Evolutionary conservation across 1,140 invertebrate species (phyloP).

Genomic region (Helicoverpa armigera): DNA sequence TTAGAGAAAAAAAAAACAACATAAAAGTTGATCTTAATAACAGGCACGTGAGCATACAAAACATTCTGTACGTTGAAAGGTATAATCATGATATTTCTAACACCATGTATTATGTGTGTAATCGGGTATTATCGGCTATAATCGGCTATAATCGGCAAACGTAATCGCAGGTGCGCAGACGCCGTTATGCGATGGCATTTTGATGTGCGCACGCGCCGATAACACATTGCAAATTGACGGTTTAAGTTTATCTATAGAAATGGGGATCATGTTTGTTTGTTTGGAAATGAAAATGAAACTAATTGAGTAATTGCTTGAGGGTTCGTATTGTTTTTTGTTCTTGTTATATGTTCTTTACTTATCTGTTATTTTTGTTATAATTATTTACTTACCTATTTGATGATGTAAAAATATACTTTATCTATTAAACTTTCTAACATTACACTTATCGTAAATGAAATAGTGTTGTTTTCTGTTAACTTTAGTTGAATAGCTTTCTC

Average conservation of each 20-base stretch:
- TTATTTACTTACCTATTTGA: no score
- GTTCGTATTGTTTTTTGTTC: not conserved
- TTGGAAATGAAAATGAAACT: slow-evolving; percentile 12
- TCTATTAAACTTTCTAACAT: no score
- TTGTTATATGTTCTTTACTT: not conserved
- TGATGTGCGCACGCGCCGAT: slow-evolving; percentile 51
- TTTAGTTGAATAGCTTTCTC: no score
- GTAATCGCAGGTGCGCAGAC: slow-evolving; percentile 52
- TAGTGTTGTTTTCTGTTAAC: no score
- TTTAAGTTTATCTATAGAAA: slow-evolving; percentile 48
- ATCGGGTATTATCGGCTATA: slow-evolving; percentile 57
- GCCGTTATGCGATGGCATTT: slow-evolving; percentile 57
- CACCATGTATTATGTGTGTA: slow-evolving; percentile 57
- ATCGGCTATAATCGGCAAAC: slow-evolving; percentile 50
- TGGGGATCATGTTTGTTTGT: slow-evolving; percentile 31
- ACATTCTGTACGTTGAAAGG: slow-evolving; percentile 10
- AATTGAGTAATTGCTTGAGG: not conserved
- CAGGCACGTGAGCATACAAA: slow-evolving; percentile 28
- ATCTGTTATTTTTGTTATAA: no score
- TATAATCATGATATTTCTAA: slow-evolving; percentile 57
- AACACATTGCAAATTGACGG: slow-evolving; percentile 66
- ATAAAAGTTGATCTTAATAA: slow-evolving; percentile 44
- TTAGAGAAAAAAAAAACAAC: slow-evolving; percentile 24
- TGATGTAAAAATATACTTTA: no score
- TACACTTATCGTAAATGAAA: no score